Conservation (phyloP, 2,888 invertebrate genomes). For the Ctena decussata region DNA sequence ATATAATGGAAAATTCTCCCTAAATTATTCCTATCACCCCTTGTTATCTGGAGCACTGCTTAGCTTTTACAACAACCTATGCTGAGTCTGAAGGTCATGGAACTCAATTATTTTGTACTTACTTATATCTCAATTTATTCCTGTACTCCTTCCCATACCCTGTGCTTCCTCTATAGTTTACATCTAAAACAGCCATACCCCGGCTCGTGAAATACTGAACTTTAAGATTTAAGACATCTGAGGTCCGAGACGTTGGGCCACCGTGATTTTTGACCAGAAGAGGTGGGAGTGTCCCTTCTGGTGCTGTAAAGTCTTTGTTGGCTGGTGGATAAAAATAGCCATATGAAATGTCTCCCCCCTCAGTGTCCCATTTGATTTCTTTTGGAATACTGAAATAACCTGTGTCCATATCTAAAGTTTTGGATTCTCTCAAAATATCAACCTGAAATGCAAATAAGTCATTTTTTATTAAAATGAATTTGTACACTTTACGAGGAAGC, state of each 20-base stretch:
- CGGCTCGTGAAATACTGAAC: conserved; percentile 86
- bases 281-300: conserved; percentile 82
- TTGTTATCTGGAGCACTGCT: too few relatives aligned
- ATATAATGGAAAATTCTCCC: too few relatives aligned
- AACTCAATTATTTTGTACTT: too few relatives aligned
- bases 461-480: too few relatives aligned
- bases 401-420: conserved; percentile 69
- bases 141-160: conserved; percentile 87
- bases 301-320: conserved; percentile 82
- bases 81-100: too few relatives aligned
- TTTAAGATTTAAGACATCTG: conserved; percentile 81
- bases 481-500: too few relatives aligned
- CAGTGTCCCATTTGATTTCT: conserved; percentile 83
- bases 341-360: conserved; percentile 75
- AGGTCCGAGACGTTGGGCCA: conserved; percentile 86
- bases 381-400: conserved; percentile 85
- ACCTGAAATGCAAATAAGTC: conserved; percentile 66
- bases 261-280: conserved; percentile 87
- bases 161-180: conserved; percentile 87
- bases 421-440: conserved; percentile 74
- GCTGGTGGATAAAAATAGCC: conserved; percentile 85
- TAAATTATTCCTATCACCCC: too few relatives aligned
- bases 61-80: too few relatives aligned
- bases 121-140: conserved; percentile 81
- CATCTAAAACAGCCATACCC: conserved; percentile 87